phyloP scores from a whole-genome alignment of 1,140 invertebrate genomes.

The Meloidogyne hapla region DNA sequence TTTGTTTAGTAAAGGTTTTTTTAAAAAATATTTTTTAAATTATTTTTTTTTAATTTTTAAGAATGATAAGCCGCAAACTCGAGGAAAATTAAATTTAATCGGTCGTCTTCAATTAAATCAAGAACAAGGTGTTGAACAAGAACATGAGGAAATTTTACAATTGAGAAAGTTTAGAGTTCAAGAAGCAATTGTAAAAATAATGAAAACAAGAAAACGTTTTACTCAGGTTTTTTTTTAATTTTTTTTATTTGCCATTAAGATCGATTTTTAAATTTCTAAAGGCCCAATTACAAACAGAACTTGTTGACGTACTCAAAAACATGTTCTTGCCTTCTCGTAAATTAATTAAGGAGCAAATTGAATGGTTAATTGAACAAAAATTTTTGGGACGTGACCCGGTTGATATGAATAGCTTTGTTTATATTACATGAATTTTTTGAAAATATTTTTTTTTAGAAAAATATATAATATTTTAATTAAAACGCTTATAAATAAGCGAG shows the following conservation, averaged over 20 bases:
- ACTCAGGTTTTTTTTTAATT: slow-evolving; percentile 72
- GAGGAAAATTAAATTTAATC: slow-evolving; percentile 50
- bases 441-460: neutral
- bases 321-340: slow-evolving; percentile 98
- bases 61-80: slow-evolving; percentile 50
- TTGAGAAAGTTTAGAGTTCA: slow-evolving; percentile 65
- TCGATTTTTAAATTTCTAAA: neutral
- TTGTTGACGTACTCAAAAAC: slow-evolving; percentile 95
- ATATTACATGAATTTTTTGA: slow-evolving; percentile 41
- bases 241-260: neutral
- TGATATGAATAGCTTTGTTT: slow-evolving; percentile 52
- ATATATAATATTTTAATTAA: neutral
- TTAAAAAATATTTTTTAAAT: slow-evolving; percentile 11
- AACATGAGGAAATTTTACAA: slow-evolving; percentile 53
- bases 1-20: slow-evolving; percentile 45
- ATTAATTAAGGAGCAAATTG: slow-evolving; percentile 98
- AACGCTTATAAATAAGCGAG: no score
- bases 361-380: slow-evolving; percentile 98
- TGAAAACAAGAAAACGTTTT: slow-evolving; percentile 80
- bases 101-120: slow-evolving; percentile 44
- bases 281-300: slow-evolving; percentile 81
- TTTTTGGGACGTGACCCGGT: slow-evolving; percentile 77
- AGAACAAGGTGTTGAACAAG: slow-evolving; percentile 39
- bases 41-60: slow-evolving; percentile 18
- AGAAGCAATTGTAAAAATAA: slow-evolving; percentile 96